Evolutionary conservation across 2,113 vertebrate species (phyloP).

Genomic region (Cichladusa arquata): DNA sequence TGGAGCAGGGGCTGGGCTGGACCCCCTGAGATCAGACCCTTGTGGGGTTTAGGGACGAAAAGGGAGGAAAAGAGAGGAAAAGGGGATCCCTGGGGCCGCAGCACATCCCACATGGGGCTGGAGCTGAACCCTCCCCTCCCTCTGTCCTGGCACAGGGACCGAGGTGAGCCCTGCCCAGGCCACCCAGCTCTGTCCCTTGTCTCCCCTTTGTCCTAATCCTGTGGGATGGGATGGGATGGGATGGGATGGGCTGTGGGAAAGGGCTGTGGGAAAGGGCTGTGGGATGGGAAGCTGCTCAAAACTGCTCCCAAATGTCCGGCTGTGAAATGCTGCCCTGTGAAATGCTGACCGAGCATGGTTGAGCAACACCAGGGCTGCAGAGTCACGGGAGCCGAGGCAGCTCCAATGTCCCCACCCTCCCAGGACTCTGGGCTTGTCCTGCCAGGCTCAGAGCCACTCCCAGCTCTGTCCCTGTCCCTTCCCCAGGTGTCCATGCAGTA

Average conservation of each 20-base stretch:
- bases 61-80: background rate
- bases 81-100: background rate
- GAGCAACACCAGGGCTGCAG: background rate
- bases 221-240: background rate
- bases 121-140: background rate
- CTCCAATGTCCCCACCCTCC: background rate
- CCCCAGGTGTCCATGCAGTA: conserved; percentile 78
- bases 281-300: background rate
- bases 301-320: background rate
- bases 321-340: background rate
- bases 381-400: background rate
- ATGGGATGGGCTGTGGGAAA: too few species aligned
- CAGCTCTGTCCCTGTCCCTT: background rate
- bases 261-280: too few species aligned
- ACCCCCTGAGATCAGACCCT: background rate
- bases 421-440: background rate
- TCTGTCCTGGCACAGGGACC: background rate
- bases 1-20: background rate
- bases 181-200: background rate
- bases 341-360: background rate
- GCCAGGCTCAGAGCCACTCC: background rate
- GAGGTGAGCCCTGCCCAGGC: background rate
- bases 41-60: background rate
- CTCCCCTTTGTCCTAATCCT: background rate
- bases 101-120: background rate